These are phyloP conservation scores for Ceuthmochares aereus DNA, from an alignment of 2,113 vertebrate genomes.

Conservation along the genomic window DNA sequence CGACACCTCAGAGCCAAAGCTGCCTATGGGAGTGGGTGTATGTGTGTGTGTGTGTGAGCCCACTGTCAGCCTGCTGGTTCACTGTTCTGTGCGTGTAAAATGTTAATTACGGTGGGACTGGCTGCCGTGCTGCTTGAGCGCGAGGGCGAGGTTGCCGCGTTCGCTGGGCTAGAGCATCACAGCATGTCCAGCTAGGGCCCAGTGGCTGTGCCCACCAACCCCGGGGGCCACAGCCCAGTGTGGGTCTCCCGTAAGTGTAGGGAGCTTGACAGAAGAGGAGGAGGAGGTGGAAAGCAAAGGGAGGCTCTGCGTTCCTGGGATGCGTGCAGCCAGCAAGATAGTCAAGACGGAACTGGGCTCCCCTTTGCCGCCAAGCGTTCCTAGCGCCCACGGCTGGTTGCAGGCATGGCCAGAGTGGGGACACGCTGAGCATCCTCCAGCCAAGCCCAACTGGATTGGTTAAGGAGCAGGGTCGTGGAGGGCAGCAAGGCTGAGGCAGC, in stretches of 20 bases:
- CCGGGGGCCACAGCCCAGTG: not conserved
- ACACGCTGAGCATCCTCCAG: not conserved
- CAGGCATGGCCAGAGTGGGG: not conserved
- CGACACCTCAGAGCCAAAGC: not conserved
- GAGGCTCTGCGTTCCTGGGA: not conserved
- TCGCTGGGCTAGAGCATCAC: not conserved
- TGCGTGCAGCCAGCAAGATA: not conserved
- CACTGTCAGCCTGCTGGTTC: not conserved
- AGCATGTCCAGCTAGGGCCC: not conserved
- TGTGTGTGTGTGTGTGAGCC: not conserved
- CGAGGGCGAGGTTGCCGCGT: not conserved
- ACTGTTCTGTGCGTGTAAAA: not conserved
- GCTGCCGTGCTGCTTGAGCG: not conserved
- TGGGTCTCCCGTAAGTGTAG: not conserved
- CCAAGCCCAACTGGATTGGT: slow-evolving; percentile 12
- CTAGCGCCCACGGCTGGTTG: not conserved
- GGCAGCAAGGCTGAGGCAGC: slow-evolving; percentile 67
- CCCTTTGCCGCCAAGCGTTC: not conserved
- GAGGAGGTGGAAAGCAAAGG: not conserved
- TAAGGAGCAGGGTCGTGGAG: slow-evolving; percentile 65
- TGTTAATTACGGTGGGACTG: not conserved
- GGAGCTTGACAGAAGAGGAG: not conserved
- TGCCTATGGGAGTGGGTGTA: not conserved
- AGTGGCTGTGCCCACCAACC: not conserved
- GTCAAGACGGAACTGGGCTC: not conserved